Evolutionary conservation across 1,140 invertebrate genomes (phyloP), one percentile per base, ranked within the genome.

Genomic region (Lasioglossum baleicum): DNA sequence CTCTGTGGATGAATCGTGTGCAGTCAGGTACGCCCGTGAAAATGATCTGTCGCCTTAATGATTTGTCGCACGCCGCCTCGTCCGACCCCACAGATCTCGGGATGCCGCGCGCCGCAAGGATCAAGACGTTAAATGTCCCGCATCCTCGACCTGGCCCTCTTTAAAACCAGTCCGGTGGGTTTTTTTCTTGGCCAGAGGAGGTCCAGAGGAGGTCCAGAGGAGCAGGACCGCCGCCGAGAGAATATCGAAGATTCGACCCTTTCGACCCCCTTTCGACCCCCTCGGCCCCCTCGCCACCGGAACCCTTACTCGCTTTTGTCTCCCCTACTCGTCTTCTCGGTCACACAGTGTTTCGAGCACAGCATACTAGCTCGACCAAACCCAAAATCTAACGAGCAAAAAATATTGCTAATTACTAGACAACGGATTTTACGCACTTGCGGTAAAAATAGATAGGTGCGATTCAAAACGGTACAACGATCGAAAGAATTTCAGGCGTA

Each of bases 141-240:
- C 53, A 78, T 61, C 31, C 75, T 48, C 48, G 63, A 61, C 63
- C 40, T 74, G 70, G 73, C 42, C 75, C 73, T 74, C 80, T 88
- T 88, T 88, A 88, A 89, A 89, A 89, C 88, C 86, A 81, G 88
- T 87, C 61, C 73, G 78, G 81, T 71, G 65, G 73, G 82, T 89
- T 88, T 82, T 75, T 80, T 67, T 63, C 42, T 73, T 64, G 71
- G 44, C 15, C 51, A 58, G 20, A 75, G 20, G 31, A 58, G 73
- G 70, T 70, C 67, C 48, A 35, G 35, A 35, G 35, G 35, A 35
- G 35, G 35, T 35, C 35, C 35, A 35, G 35, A 35, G 35, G 35
- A 35, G 48, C 20, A 40, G 56, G 53, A 58, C 56, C 56, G 17
- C 56, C 78, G 44, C 44, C 3, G 40, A 7, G 17, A 74, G 31